A percentile compares a stretch with the other conserved stretches of the same genome.
These are phyloP conservation scores for Syngnathus acus DNA, from an alignment of 2,797 vertebrate genomes.

Conservation along the genomic window DNA sequence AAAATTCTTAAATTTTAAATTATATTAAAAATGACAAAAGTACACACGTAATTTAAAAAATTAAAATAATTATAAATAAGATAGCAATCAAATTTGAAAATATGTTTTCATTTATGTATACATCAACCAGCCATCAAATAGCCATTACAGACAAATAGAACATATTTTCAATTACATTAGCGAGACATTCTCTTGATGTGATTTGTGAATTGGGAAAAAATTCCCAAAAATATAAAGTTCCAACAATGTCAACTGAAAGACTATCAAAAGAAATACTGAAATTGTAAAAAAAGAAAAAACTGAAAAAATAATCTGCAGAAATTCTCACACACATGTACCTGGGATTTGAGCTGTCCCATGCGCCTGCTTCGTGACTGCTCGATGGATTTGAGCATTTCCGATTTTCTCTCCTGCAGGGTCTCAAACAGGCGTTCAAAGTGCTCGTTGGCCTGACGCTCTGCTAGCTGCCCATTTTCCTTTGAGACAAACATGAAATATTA, in stretches of 20 bases:
- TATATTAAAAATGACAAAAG: not conserved
- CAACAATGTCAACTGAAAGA: not conserved
- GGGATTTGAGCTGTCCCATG: constrained; percentile 76
- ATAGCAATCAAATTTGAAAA: too few relatives aligned
- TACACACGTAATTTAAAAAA: not conserved
- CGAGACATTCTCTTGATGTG: not conserved
- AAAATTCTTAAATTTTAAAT: not conserved
- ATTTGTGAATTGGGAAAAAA: not conserved
- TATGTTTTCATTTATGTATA: too few relatives aligned
- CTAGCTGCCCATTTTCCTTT: constrained; percentile 80
- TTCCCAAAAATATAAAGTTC: not conserved
- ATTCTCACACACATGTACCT: constrained; percentile 48
- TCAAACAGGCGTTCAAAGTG: constrained; percentile 86
- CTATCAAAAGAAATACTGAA: not conserved
- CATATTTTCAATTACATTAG: not conserved
- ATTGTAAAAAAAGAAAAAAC: not conserved
- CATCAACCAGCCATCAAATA: too few relatives aligned
- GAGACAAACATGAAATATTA: not conserved
- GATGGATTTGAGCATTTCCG: constrained; percentile 81
- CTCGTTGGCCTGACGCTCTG: constrained; percentile 76
- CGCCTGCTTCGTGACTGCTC: constrained; percentile 77
- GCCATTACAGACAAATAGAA: too few relatives aligned
- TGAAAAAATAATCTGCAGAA: not conserved
- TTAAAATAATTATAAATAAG: too few relatives aligned
- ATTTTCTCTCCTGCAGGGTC: constrained; percentile 83